These are phyloP conservation scores for Verasper variegatus DNA, from an alignment of 2,113 vertebrate species.

Conservation along the genomic window DNA sequence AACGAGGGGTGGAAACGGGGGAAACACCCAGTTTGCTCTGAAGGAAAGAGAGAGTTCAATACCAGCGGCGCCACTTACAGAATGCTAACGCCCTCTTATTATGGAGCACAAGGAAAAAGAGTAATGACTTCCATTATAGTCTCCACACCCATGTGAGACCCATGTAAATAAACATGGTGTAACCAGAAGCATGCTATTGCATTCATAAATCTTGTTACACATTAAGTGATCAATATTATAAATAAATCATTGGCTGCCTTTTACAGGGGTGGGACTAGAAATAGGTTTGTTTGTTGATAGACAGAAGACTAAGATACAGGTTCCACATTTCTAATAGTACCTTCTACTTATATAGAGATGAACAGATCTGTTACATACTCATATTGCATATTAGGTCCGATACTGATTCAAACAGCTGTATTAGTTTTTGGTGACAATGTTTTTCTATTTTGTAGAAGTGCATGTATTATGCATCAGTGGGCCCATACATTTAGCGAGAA, in stretches of 20 bases:
- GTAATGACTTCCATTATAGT: slow-evolving; percentile 62
- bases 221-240: slow-evolving; percentile 49
- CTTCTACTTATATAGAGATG: no score
- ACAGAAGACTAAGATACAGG: not conserved
- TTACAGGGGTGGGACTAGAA: not conserved
- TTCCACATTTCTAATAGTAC: no score
- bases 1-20: not conserved
- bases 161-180: slow-evolving; percentile 33
- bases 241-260: slow-evolving; percentile 38
- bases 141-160: slow-evolving; percentile 40
- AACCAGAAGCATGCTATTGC: slow-evolving; percentile 50
- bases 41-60: slow-evolving; percentile 29
- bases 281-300: not conserved
- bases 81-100: slow-evolving; percentile 65
- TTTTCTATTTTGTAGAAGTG: no score
- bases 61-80: slow-evolving; percentile 34
- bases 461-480: no score
- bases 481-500: no score
- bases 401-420: no score
- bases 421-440: no score
- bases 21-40: slow-evolving; percentile 22
- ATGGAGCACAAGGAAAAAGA: slow-evolving; percentile 38
- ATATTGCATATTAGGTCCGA: not conserved
- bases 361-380: not conserved
- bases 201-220: slow-evolving; percentile 54